Evolutionary conservation across 2,113 vertebrate species (phyloP).

Genomic region (Anser brachyrhynchus): DNA sequence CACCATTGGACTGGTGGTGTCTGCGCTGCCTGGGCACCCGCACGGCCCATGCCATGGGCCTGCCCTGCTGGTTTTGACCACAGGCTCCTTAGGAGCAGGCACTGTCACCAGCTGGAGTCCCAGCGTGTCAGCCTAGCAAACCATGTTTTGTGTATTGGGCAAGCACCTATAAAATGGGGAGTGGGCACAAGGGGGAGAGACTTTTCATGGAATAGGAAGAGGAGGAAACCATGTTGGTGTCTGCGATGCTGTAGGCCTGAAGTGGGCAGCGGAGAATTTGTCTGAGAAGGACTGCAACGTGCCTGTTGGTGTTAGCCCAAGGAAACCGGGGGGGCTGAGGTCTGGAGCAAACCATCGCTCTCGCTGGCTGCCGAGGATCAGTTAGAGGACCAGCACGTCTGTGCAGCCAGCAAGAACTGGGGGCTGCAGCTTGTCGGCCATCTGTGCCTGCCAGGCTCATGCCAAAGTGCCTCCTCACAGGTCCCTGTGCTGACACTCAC

Average conservation of each 20-base stretch:
- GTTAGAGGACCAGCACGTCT: background rate
- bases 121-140: background rate
- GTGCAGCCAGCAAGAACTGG: background rate
- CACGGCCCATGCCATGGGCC: background rate
- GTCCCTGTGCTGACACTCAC: background rate
- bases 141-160: background rate
- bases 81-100: background rate
- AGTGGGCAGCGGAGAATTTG: background rate
- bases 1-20: background rate
- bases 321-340: accelerated
- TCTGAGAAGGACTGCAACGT: background rate
- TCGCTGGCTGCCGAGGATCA: background rate
- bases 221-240: background rate
- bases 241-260: background rate
- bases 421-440: background rate
- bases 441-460: constrained; percentile 32
- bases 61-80: background rate
- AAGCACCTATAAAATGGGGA: background rate
- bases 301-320: background rate
- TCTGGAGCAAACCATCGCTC: background rate
- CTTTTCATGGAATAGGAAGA: background rate
- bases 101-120: background rate
- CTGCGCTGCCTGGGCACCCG: accelerated
- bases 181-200: background rate
- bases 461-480: background rate